These are phyloP conservation scores for Acanthochromis polyacanthus DNA, from an alignment of 2,113 vertebrate genomes.

Conservation along the genomic window DNA sequence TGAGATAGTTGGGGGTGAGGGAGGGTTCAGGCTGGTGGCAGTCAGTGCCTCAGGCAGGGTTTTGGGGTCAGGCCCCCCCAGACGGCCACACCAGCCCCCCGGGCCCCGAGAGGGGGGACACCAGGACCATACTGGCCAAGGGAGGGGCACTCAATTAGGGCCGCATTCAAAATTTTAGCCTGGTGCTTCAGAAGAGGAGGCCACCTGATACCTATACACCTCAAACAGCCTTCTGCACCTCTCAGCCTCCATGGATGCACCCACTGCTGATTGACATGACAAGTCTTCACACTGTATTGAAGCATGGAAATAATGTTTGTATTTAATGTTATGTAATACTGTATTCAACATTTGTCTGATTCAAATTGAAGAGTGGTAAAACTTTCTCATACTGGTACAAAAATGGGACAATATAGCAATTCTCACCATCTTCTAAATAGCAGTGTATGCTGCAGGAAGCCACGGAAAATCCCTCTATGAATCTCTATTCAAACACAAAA, in stretches of 20 bases:
- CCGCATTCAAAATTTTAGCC: slow-evolving; percentile 66
- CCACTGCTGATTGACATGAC: slow-evolving; percentile 42
- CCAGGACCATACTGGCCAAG: slow-evolving; percentile 68
- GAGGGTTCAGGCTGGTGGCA: slow-evolving; percentile 83
- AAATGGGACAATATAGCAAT: no score
- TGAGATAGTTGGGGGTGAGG: slow-evolving; percentile 63
- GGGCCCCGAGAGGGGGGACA: slow-evolving; percentile 71
- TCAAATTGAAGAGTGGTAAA: neutral
- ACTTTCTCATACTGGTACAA: no score
- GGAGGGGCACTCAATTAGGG: slow-evolving; percentile 80
- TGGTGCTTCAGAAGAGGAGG: slow-evolving; percentile 62
- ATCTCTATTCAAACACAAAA: no score
- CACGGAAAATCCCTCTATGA: no score
- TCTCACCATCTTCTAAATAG: no score
- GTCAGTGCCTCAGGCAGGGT: slow-evolving; percentile 81
- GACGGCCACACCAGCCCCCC: slow-evolving; percentile 67
- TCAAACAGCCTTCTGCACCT: slow-evolving; percentile 52
- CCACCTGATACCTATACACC: slow-evolving; percentile 80
- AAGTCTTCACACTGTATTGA: neutral
- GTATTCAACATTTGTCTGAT: slow-evolving; percentile 9
- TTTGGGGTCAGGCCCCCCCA: slow-evolving; percentile 82
- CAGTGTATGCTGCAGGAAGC: no score
- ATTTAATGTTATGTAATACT: slow-evolving; percentile 45
- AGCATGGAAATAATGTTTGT: neutral
- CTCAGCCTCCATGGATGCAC: neutral